A percentile compares a stretch with the other conserved stretches of the same genome.
phyloP scores from a whole-genome alignment of 2,113 vertebrate species.

The Typhlomys cinereus region DNA sequence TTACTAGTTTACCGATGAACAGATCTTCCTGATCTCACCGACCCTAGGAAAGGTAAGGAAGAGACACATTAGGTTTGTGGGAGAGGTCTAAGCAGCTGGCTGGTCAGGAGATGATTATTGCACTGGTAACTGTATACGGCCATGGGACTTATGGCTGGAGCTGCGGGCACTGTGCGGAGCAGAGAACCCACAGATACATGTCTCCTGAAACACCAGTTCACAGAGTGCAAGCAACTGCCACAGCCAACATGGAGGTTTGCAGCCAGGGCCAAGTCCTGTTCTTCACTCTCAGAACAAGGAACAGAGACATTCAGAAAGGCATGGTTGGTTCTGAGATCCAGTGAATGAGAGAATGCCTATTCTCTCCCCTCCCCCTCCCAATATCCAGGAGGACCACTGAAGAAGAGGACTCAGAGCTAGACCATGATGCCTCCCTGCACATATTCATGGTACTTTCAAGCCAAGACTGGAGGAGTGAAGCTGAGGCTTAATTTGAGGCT shows the following conservation, averaged over 20 bases:
- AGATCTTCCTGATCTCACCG: background rate
- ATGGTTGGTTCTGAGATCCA: background rate
- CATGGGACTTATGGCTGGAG: background rate
- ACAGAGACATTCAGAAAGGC: background rate
- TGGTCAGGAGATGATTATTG: background rate
- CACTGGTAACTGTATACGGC: rapidly evolving
- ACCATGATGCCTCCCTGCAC: background rate
- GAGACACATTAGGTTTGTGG: rapidly evolving
- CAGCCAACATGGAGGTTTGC: background rate
- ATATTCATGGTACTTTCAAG: background rate
- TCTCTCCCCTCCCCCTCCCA: background rate
- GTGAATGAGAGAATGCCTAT: background rate
- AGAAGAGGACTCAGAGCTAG: background rate
- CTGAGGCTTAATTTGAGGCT: background rate
- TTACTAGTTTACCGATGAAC: background rate
- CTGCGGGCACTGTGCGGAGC: background rate
- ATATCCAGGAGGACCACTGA: background rate
- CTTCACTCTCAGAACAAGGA: background rate
- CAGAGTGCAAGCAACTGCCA: background rate
- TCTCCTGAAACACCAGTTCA: background rate
- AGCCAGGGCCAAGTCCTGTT: background rate
- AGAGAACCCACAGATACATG: background rate
- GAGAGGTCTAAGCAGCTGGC: background rate
- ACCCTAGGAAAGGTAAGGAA: background rate
- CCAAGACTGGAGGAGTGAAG: background rate